A percentile compares a stretch with the other conserved stretches of the same genome.
phyloP scores from a whole-genome alignment of 2,888 invertebrate species.

The Folsomia manolachei region DNA sequence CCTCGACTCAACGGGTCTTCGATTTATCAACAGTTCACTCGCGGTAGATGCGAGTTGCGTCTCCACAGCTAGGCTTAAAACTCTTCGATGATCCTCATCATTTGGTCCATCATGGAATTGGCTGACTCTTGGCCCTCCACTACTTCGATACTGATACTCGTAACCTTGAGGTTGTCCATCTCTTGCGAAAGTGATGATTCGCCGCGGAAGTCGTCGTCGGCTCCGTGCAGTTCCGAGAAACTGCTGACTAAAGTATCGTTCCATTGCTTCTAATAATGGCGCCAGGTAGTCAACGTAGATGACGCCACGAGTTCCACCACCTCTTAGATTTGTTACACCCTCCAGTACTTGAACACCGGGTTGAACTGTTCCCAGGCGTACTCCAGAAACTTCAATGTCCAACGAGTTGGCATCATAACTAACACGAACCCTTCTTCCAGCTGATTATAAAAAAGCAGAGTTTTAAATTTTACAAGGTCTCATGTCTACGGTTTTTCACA shows the following conservation, averaged over 20 bases:
- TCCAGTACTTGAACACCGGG: constrained; percentile 45
- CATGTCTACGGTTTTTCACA: no score
- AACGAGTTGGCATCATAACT: constrained; percentile 21
- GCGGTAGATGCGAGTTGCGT: constrained; percentile 37
- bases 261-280: constrained; percentile 42
- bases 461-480: no score
- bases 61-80: constrained; percentile 46
- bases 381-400: constrained; percentile 17
- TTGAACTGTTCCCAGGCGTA: constrained; percentile 28
- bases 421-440: constrained; percentile 17
- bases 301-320: constrained; percentile 38
- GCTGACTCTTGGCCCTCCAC: not conserved
- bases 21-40: constrained; percentile 28
- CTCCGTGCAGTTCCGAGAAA: constrained; percentile 16
- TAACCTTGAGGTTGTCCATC: constrained; percentile 17
- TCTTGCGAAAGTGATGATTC: constrained; percentile 36
- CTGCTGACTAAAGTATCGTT: constrained; percentile 36
- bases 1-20: constrained; percentile 46
- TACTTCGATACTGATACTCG: not conserved
- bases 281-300: constrained; percentile 43
- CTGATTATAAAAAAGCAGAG: not conserved
- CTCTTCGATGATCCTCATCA: constrained; percentile 25
- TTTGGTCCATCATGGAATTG: constrained; percentile 18
- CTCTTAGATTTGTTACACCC: constrained; percentile 37
- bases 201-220: constrained; percentile 27